Percentiles rank a stretch among this genome's conserved stretches.
phyloP scores from a whole-genome alignment of 1,140 invertebrate genomes.

The Euwallacea similis region DNA sequence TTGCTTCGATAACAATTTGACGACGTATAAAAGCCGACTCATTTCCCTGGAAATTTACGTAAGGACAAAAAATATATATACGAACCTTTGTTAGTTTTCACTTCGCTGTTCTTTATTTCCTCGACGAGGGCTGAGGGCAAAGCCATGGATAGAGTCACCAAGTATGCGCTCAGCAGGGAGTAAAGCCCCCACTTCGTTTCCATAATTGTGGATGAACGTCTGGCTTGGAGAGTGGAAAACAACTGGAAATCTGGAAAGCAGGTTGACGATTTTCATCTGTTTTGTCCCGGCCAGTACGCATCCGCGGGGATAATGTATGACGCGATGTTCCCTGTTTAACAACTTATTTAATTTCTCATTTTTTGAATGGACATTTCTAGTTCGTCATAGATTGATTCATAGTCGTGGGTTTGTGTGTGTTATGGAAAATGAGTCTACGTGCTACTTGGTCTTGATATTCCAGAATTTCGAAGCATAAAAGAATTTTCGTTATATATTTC shows the following conservation, averaged over 20 bases:
- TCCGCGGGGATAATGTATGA: constrained; percentile 6
- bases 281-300: constrained; percentile 35
- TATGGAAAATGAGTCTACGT: too few species aligned
- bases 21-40: too few species aligned
- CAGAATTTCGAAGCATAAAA: too few species aligned
- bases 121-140: constrained; percentile 47
- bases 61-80: constrained; percentile 19
- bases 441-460: too few species aligned
- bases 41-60: constrained; percentile 23
- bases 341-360: too few species aligned
- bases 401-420: too few species aligned
- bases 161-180: constrained; percentile 21
- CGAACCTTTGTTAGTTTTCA: constrained; percentile 47
- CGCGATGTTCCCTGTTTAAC: too few species aligned
- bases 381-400: too few species aligned
- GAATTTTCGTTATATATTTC: too few species aligned
- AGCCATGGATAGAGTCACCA: constrained; percentile 31
- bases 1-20: constrained; percentile 7
- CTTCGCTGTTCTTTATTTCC: constrained; percentile 46
- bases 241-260: constrained; percentile 41
- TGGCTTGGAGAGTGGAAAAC: constrained; percentile 36
- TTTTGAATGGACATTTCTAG: too few species aligned
- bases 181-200: constrained; percentile 27
- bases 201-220: constrained; percentile 13
- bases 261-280: constrained; percentile 40